Base-by-base conservation (phyloP, 2,113 vertebrate genomes). In the Origma solitaria region DNA sequence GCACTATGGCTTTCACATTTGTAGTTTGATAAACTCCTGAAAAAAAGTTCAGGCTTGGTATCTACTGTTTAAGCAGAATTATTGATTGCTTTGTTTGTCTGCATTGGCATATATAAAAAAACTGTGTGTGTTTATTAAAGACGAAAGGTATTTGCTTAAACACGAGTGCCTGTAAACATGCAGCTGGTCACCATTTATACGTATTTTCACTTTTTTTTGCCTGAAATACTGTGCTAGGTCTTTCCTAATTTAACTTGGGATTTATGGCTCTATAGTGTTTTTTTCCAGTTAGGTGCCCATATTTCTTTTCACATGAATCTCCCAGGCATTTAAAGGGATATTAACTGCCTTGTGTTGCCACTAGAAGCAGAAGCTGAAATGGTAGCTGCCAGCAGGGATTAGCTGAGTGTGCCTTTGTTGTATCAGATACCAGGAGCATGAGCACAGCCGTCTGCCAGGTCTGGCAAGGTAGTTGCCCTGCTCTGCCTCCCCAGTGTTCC, bases 231-330 rank as follows among this genome's bases (percentile, higher is more conserved):
- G 14, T 50, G 28, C 31, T 49, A 93, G 33, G 58, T 81, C 68
- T 88, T 92, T 88, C 75, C 75, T 86, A 80, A 88, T 94, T 90
- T 94, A 82, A 42, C 75, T 80, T 69, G 37, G 86, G 58, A 90
- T 94, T 96, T 92, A 92, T 92, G 50, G 58, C 58, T 94, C 88
- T 4, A 0, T 72, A 54, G 50, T 54, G n/a, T 20, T 87, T 90
- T 86, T 85, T 88, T 80, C 76, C 88, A 73, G 76, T 72, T 93
- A 96, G 94, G 49, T 93, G 90, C 53, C 82, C 19, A 4, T 93
- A 87, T 91, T 93, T 95, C 81, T 94, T 93, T 85, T 90, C 85
- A 82, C 82, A 69, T 82, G 78, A 91, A 76, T 94, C 73, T 95
- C 53, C 22, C 33, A 60, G 82, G 90, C 78, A 69, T 76, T 89